Percentiles rank a stretch among this genome's conserved stretches.
Conservation (phyloP, 2,888 invertebrate genomes). For the Drosophila macrothrix region DNA sequence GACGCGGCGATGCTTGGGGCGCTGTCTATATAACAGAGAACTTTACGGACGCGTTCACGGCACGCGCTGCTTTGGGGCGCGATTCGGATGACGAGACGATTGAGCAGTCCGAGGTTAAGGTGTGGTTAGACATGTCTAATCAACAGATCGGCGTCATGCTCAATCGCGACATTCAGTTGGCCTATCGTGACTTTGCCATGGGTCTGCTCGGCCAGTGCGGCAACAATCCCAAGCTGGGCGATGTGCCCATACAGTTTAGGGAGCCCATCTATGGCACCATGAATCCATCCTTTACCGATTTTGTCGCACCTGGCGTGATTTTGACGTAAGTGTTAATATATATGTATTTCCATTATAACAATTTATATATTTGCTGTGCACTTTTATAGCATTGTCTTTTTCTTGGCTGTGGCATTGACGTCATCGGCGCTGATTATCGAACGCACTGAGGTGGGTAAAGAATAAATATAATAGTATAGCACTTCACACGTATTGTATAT, state of each 20-base stretch:
- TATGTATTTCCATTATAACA: background rate
- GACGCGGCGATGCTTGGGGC: slow-evolving; percentile 93
- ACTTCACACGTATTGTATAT: background rate
- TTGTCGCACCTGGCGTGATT: slow-evolving; percentile 98
- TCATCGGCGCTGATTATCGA: slow-evolving; percentile 96
- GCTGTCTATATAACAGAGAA: slow-evolving; percentile 95
- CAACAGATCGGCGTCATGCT: slow-evolving; percentile 97
- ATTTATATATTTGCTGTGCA: slow-evolving; percentile 9
- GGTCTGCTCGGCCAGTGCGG: slow-evolving; percentile 90
- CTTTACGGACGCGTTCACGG: slow-evolving; percentile 94
- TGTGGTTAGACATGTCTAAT: slow-evolving; percentile 97
- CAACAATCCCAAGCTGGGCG: slow-evolving; percentile 93
- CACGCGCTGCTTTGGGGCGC: slow-evolving; percentile 91
- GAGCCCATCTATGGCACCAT: slow-evolving; percentile 95
- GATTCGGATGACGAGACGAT: slow-evolving; percentile 94
- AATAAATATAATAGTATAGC: background rate
- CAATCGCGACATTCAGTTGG: slow-evolving; percentile 93
- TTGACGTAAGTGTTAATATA: slow-evolving; percentile 89
- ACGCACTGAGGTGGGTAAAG: slow-evolving; percentile 89
- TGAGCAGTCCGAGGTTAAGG: slow-evolving; percentile 93
- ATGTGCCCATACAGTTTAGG: slow-evolving; percentile 95
- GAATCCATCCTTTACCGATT: slow-evolving; percentile 97
- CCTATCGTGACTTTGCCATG: slow-evolving; percentile 94
- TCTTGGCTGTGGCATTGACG: slow-evolving; percentile 97
- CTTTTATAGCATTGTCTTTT: slow-evolving; percentile 94